A percentile compares a stretch with the other conserved stretches of the same genome.
These are phyloP conservation scores for Myotis yumanensis DNA, from an alignment of 2,113 vertebrate species.

Conservation along the genomic window DNA sequence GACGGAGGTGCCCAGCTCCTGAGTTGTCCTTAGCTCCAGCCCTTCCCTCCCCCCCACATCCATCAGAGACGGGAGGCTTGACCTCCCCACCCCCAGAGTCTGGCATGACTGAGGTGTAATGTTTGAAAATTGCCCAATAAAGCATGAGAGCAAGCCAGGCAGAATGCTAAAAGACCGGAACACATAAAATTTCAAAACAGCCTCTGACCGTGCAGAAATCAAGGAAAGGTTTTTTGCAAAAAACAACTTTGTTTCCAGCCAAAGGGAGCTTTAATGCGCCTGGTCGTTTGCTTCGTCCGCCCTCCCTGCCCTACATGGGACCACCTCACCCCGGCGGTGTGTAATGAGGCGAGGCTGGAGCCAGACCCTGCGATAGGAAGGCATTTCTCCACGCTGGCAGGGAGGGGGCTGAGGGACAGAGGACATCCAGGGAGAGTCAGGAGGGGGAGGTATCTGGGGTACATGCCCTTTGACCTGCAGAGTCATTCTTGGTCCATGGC, in stretches of 20 bases:
- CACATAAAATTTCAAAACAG: conserved; percentile 83
- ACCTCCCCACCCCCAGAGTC: conserved; percentile 28
- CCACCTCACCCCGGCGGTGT: neutral
- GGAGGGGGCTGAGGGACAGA: neutral
- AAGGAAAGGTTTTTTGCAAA: conserved; percentile 73
- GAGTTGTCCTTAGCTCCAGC: too few relatives aligned
- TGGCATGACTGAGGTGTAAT: conserved; percentile 58
- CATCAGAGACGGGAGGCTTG: conserved; percentile 17
- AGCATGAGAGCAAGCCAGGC: conserved; percentile 79
- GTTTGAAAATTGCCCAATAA: conserved; percentile 79
- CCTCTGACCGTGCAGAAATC: conserved; percentile 80
- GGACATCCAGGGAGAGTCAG: neutral
- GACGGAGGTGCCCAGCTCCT: accelerated
- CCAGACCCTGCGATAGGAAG: neutral
- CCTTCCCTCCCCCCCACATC: neutral
- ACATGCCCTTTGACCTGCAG: conserved; percentile 40
- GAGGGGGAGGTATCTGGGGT: neutral
- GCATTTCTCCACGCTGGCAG: neutral
- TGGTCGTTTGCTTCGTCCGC: conserved; percentile 68
- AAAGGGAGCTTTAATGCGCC: conserved; percentile 74
- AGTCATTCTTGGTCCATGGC: conserved; percentile 63
- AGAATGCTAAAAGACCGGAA: conserved; percentile 81
- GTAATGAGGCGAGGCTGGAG: neutral
- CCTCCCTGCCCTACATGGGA: conserved; percentile 45
- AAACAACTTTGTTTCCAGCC: conserved; percentile 76